Evolutionary conservation across 2,797 vertebrate genomes (phyloP).

Genomic region (Gorsachius magnificus): DNA sequence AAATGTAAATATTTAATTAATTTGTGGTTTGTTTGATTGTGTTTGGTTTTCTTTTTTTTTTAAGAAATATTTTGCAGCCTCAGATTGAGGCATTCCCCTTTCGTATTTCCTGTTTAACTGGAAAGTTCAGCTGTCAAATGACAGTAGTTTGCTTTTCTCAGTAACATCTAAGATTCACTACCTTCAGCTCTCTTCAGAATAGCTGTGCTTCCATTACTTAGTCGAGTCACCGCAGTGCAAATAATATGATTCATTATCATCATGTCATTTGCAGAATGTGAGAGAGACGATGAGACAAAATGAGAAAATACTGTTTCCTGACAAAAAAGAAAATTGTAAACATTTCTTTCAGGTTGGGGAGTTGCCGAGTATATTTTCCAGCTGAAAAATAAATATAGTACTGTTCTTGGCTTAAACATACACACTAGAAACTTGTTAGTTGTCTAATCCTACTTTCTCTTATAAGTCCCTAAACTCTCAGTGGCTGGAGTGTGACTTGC

Average conservation of each 20-base stretch:
- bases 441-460: background rate
- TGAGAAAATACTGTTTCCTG: slow-evolving; percentile 7
- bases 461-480: background rate
- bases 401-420: background rate
- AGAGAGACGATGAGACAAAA: slow-evolving; percentile 11
- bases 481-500: background rate
- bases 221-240: background rate
- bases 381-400: background rate
- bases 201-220: slow-evolving; percentile 2
- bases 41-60: background rate
- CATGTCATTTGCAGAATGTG: background rate
- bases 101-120: background rate
- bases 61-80: background rate
- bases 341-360: background rate
- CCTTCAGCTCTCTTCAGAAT: background rate
- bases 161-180: background rate
- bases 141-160: background rate
- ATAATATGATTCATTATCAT: slow-evolving; percentile 26
- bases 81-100: background rate
- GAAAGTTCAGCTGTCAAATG: slow-evolving; percentile 2
- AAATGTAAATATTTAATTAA: background rate
- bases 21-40: rapidly evolving
- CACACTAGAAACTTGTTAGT: background rate
- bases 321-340: background rate
- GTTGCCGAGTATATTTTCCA: background rate